phyloP scores from a whole-genome alignment of 2,113 vertebrate genomes.

The Xiphophorus couchianus region DNA sequence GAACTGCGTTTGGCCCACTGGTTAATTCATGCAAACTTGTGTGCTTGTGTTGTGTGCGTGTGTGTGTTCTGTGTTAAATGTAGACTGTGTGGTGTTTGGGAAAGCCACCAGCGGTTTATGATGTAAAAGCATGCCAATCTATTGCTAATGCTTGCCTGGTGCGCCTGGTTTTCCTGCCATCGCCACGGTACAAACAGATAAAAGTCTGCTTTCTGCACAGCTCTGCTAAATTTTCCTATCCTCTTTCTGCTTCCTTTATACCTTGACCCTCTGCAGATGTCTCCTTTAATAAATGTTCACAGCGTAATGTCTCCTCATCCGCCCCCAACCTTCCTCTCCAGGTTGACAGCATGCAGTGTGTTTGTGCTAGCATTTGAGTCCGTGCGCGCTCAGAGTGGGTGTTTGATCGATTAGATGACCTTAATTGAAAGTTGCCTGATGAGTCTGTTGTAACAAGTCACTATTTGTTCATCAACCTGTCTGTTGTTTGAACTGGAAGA shows the following conservation, averaged over 20 bases:
- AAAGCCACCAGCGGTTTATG: slow-evolving; percentile 66
- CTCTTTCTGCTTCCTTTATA: slow-evolving; percentile 27
- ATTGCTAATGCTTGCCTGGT: slow-evolving; percentile 63
- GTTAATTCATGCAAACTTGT: slow-evolving; percentile 46
- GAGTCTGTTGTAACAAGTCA: slow-evolving; percentile 33
- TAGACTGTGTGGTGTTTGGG: slow-evolving; percentile 56
- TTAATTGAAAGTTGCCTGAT: slow-evolving; percentile 51
- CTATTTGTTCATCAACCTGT: slow-evolving; percentile 41
- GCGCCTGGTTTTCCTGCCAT: slow-evolving; percentile 36
- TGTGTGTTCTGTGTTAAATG: slow-evolving; percentile 37
- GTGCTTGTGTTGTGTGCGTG: slow-evolving; percentile 3
- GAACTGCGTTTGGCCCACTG: slow-evolving; percentile 56
- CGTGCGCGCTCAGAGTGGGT: slow-evolving; percentile 19
- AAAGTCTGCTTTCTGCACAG: slow-evolving; percentile 26
- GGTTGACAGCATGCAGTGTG: slow-evolving; percentile 33
- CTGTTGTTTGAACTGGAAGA: slow-evolving; percentile 23
- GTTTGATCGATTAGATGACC: slow-evolving; percentile 37
- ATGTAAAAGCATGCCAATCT: slow-evolving; percentile 69
- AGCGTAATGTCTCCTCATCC: slow-evolving; percentile 52
- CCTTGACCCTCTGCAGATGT: slow-evolving; percentile 53
- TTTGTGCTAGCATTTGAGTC: slow-evolving; percentile 7
- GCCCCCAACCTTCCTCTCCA: slow-evolving; percentile 46
- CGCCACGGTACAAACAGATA: slow-evolving; percentile 45
- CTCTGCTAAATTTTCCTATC: slow-evolving; percentile 11
- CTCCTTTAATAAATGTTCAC: slow-evolving; percentile 65